Base-by-base conservation (phyloP, 1,140 invertebrate species). In the Sarcophaga peregrina region DNA sequence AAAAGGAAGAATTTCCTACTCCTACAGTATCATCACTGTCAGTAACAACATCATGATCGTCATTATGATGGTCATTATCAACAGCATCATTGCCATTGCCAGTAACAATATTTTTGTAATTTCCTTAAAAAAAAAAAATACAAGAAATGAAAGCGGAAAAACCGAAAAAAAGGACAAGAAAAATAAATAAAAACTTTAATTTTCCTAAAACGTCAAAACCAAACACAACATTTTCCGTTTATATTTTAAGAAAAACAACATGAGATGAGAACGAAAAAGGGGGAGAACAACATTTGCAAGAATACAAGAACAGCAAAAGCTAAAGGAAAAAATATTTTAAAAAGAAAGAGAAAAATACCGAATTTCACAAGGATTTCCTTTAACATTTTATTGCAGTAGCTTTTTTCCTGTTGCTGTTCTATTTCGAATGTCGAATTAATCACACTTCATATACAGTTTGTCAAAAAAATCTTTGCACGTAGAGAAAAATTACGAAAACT, bases 191-290 rank as follows among this genome's bases (percentile, higher is more conserved):
- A 20, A 68, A 76, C 37, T 76, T 47, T 47, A 76, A 76, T 47
- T 68, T 68, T 68, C n/a, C 62, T 68, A 68, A 68, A 68, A 68
- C 20, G 62, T 68, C 62, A 68, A 68, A 68, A 68, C n/a, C 62
- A 68, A 68, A 68, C 62, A 37, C 25, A 37, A 37, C 4, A 68
- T 68, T n/a, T 68, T 68, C 17, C 62, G 62, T 68, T 68, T 68
- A 17, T 54, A 15, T n/a, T 11, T 58, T 58, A 1, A 58, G 11
- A 58, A 68, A 68, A 68, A 68, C 9, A 68, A 68, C 6, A 68
- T 68, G 20, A 68, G 0, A 68, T 68, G 20, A 68, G 8, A 68
- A 68, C n/a, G n/a, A 68, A 5, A 58, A 37, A 37, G 25, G 4
- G 25, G 25, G 4, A 4, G 25, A 37, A 37, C 25, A 37, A 37